A percentile compares a stretch with the other conserved stretches of the same genome.
Conservation (phyloP, 23 tunicate genomes). For the Trididemnum nubilum region DNA sequence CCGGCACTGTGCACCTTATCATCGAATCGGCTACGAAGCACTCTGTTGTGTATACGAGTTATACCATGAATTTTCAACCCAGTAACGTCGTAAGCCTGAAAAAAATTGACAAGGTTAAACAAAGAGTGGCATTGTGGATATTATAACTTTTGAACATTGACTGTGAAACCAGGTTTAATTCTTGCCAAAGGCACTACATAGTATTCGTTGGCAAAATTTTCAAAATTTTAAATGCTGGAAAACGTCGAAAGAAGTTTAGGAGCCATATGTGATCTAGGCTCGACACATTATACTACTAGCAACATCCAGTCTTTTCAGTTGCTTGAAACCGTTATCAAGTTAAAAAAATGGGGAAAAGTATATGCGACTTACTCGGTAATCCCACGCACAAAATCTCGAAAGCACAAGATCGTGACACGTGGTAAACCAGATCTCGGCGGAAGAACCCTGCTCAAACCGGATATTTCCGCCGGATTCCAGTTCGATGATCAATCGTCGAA, state of each 20-base stretch:
- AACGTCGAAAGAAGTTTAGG: too few species aligned
- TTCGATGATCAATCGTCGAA: conserved; percentile 48
- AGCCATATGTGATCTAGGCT: too few species aligned
- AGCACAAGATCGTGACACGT: conserved; percentile 90
- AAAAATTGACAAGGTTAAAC: neutral
- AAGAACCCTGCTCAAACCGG: conserved; percentile 79
- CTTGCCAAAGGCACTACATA: too few species aligned
- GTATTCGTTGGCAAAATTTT: too few species aligned
- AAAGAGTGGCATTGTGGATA: too few species aligned
- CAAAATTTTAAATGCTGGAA: too few species aligned
- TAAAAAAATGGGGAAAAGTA: too few species aligned
- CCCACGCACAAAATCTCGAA: conserved; percentile 94
- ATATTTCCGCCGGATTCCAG: conserved; percentile 97
- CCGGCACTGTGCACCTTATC: conserved; percentile 62
- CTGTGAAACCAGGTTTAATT: too few species aligned
- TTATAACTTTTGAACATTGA: too few species aligned
- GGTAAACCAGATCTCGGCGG: conserved; percentile 69
- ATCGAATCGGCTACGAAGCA: conserved; percentile 72
- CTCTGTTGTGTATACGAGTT: conserved; percentile 77
- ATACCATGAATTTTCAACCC: conserved; percentile 86
- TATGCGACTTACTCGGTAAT: conserved; percentile 72
- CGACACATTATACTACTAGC: too few species aligned
- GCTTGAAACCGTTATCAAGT: too few species aligned
- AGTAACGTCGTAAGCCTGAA: conserved; percentile 76
- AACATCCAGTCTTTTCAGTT: too few species aligned